phyloP scores from a whole-genome alignment of 2,797 vertebrate species.

The Hozukius guyotensis region DNA sequence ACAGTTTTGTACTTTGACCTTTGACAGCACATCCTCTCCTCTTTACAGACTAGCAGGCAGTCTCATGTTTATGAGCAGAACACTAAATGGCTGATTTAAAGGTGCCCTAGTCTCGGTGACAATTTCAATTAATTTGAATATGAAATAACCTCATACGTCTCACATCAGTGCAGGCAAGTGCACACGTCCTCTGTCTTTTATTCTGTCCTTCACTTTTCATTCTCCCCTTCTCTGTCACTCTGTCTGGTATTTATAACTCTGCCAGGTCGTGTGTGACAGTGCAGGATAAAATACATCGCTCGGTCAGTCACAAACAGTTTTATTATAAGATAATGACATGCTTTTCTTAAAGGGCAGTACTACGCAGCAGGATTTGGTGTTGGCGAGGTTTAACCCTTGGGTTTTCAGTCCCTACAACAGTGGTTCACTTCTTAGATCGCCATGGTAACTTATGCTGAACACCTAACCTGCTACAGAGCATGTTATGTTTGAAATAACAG shows the following conservation, averaged over 20 bases:
- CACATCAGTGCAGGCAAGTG: slow-evolving; percentile 4
- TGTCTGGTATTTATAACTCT: neutral
- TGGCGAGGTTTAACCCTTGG: too few relatives aligned
- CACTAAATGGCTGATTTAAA: slow-evolving; percentile 15
- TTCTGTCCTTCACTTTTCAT: neutral
- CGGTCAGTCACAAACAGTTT: neutral
- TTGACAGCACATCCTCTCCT: neutral
- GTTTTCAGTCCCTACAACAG: too few relatives aligned
- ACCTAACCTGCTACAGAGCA: too few relatives aligned
- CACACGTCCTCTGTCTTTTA: neutral
- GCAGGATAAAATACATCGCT: neutral
- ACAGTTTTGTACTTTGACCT: slow-evolving; percentile 3
- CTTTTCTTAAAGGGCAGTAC: neutral
- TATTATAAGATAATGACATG: neutral
- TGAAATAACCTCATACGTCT: slow-evolving; percentile 14
- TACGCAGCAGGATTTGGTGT: too few relatives aligned
- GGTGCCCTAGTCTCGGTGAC: neutral
- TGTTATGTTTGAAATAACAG: too few relatives aligned
- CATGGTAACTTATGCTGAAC: too few relatives aligned
- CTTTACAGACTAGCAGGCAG: neutral
- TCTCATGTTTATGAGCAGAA: neutral
- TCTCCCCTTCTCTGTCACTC: neutral
- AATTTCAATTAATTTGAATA: slow-evolving; percentile 8
- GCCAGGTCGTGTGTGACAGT: neutral
- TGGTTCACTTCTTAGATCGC: too few relatives aligned